Evolutionary conservation across 2,888 invertebrate species (phyloP).

Genomic region (Cephus rjabovi): DNA sequence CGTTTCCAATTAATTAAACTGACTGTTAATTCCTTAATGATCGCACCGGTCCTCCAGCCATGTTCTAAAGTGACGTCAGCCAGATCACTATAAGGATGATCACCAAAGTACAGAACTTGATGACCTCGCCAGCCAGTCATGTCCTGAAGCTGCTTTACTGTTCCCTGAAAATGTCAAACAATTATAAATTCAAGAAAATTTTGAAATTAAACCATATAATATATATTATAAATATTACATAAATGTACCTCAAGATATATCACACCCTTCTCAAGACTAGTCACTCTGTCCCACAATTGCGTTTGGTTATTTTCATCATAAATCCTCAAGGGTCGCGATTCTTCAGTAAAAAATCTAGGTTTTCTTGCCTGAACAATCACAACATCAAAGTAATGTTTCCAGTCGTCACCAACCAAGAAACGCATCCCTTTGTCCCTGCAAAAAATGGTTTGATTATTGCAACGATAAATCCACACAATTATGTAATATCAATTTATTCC

Average conservation of each 20-base stretch:
- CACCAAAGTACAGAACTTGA: constrained; percentile 96
- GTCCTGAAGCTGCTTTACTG: constrained; percentile 89
- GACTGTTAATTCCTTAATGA: constrained; percentile 93
- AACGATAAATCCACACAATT: constrained; percentile 22
- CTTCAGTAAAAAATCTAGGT: constrained; percentile 95
- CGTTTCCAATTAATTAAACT: constrained; percentile 38
- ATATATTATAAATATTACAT: neutral
- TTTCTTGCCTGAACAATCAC: constrained; percentile 96
- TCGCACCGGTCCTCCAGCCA: constrained; percentile 98
- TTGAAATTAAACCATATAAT: neutral
- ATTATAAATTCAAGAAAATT: neutral
- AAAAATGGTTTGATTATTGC: constrained; percentile 27
- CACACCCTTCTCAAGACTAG: constrained; percentile 84
- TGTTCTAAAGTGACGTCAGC: constrained; percentile 96
- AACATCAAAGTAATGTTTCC: constrained; percentile 93
- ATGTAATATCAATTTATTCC: neutral
- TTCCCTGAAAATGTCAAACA: constrained; percentile 76
- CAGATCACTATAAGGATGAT: constrained; percentile 97
- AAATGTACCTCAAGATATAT: constrained; percentile 88
- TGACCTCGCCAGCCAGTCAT: constrained; percentile 94
- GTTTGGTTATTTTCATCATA: constrained; percentile 85
- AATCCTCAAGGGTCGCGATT: constrained; percentile 88
- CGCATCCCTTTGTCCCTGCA: constrained; percentile 91
- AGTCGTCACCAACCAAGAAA: constrained; percentile 86
- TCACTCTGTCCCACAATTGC: constrained; percentile 93